Conservation (phyloP, 2,888 invertebrate genomes). For the Nephrotoma appendiculata region DNA sequence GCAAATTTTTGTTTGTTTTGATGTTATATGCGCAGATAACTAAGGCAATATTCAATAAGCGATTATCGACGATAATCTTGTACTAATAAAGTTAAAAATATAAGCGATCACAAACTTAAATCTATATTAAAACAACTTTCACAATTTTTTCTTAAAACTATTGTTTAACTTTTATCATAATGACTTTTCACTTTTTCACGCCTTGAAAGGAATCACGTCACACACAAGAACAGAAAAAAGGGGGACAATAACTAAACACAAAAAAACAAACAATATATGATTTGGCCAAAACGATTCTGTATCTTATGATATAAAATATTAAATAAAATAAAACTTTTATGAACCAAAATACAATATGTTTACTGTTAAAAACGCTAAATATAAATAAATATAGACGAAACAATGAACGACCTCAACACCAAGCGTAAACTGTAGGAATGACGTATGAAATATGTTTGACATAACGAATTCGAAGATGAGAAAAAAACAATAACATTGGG, state of each 20-base stretch:
- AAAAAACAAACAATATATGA: no score
- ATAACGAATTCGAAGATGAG: background rate
- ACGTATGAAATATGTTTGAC: background rate
- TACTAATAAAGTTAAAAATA: background rate
- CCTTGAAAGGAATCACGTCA: background rate
- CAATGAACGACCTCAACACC: background rate
- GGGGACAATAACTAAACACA: no score
- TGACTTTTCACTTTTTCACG: background rate
- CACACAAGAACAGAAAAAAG: background rate
- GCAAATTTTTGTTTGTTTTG: background rate
- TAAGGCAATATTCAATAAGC: background rate
- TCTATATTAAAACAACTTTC: background rate
- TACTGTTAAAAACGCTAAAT: background rate
- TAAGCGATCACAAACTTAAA: background rate
- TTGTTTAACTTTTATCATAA: background rate
- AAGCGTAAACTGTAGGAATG: background rate
- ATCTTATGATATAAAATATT: no score
- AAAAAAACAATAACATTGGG: background rate
- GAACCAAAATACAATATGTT: background rate
- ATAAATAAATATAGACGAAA: no score
- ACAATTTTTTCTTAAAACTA: background rate
- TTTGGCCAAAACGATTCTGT: no score
- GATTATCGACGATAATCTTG: background rate
- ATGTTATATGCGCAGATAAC: background rate
- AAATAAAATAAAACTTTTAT: background rate